These are phyloP conservation scores for Macaria liturata DNA, from an alignment of 2,888 invertebrate species.

Conservation along the genomic window DNA sequence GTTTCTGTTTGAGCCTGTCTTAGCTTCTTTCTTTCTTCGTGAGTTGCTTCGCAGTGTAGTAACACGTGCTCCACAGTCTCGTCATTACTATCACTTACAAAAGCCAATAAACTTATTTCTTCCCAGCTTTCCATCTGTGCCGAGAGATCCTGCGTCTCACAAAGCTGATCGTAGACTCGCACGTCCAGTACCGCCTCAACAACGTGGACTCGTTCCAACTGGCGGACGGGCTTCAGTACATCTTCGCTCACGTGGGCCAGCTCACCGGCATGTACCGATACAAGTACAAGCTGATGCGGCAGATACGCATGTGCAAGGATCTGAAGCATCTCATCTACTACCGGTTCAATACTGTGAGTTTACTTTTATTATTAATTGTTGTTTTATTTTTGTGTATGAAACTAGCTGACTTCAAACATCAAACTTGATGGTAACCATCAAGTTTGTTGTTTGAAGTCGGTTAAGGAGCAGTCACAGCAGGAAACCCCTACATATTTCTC, in stretches of 20 bases:
- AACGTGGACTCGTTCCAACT: conserved; percentile 99
- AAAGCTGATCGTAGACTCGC: conserved; percentile 99
- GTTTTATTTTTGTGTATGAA: not conserved
- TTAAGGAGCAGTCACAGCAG: too few relatives aligned
- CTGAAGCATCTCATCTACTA: conserved; percentile 99
- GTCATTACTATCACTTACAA: too few relatives aligned
- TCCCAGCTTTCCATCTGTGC: conserved; percentile 97
- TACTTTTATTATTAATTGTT: not conserved
- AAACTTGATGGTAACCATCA: too few relatives aligned
- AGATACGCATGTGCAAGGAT: conserved; percentile 99
- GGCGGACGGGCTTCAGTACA: conserved; percentile 99
- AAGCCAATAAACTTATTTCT: too few relatives aligned
- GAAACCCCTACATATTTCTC: too few relatives aligned
- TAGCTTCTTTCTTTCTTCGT: too few relatives aligned
- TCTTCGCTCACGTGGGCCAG: conserved; percentile 99
- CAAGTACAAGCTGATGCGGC: conserved; percentile 99
- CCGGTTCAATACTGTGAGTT: conserved; percentile 96
- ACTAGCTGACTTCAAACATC: too few relatives aligned
- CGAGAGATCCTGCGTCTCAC: conserved; percentile 99
- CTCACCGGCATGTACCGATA: conserved; percentile 99
- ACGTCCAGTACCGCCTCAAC: conserved; percentile 99
- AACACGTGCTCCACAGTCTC: too few relatives aligned
- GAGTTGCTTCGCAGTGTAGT: too few relatives aligned
- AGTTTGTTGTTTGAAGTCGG: too few relatives aligned
- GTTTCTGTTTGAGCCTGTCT: too few relatives aligned